Conservation (phyloP, 2,113 vertebrate species). For the Toxotes chatareus region DNA sequence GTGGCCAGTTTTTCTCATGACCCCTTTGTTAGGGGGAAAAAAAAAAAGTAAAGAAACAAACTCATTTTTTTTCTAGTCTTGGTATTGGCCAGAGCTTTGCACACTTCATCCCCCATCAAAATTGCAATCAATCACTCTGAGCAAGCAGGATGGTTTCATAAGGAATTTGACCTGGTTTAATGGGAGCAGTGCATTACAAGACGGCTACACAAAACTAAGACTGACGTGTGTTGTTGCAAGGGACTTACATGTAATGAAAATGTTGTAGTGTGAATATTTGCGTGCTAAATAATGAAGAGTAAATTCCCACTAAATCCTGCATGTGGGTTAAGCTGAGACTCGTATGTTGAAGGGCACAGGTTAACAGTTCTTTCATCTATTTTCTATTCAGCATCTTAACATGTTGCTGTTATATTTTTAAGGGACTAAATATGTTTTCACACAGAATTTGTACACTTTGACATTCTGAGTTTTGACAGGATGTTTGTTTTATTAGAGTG, state of each 20-base stretch:
- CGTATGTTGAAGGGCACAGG: background rate
- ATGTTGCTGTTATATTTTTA: background rate
- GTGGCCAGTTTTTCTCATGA: slow-evolving; percentile 76
- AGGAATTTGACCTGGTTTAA: slow-evolving; percentile 50
- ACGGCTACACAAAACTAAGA: slow-evolving; percentile 23
- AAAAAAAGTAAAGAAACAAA: slow-evolving; percentile 14
- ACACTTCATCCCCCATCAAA: slow-evolving; percentile 54
- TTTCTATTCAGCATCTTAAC: background rate
- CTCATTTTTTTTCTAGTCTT: slow-evolving; percentile 12
- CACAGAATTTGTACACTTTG: background rate
- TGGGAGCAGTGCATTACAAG: slow-evolving; percentile 29
- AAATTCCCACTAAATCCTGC: background rate
- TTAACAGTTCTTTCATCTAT: background rate
- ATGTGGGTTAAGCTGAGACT: background rate
- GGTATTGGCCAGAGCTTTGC: slow-evolving; percentile 45
- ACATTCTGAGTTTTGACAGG: background rate
- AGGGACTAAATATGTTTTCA: background rate
- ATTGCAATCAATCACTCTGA: slow-evolving; percentile 49
- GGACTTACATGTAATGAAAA: background rate
- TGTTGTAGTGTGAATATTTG: background rate
- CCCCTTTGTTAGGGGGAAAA: slow-evolving; percentile 54
- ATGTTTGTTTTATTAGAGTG: background rate
- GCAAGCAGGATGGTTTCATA: slow-evolving; percentile 34
- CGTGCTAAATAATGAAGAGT: slow-evolving; percentile 5
- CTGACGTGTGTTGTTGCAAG: slow-evolving; percentile 17